These are phyloP conservation scores for Amaurobius ferox DNA, from an alignment of 2,888 invertebrate genomes.

Conservation along the genomic window DNA sequence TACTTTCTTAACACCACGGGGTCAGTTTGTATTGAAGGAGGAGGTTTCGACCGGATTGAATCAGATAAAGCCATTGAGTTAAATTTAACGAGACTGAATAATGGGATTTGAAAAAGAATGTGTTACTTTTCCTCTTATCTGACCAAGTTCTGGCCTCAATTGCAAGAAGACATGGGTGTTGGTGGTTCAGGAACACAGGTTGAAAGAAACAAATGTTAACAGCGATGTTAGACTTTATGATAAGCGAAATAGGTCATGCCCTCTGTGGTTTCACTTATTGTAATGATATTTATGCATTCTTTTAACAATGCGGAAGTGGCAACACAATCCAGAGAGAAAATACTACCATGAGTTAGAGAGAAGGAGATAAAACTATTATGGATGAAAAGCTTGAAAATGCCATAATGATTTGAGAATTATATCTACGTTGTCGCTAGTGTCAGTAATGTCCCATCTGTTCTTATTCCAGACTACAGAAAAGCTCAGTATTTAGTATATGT, in stretches of 20 bases:
- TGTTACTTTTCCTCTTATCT: neutral
- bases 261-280: too few relatives aligned
- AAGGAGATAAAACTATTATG: too few relatives aligned
- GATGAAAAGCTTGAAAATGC: too few relatives aligned
- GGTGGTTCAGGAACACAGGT: neutral
- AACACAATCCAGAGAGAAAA: too few relatives aligned
- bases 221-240: neutral
- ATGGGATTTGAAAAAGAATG: conserved; percentile 3
- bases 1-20: neutral
- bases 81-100: conserved; percentile 4
- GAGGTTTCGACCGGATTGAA: neutral
- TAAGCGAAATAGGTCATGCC: neutral
- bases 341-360: too few relatives aligned
- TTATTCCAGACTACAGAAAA: too few relatives aligned
- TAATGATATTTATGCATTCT: too few relatives aligned
- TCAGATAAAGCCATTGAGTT: neutral
- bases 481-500: too few relatives aligned
- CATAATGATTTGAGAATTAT: too few relatives aligned
- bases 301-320: too few relatives aligned
- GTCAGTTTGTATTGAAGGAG: conserved; percentile 12
- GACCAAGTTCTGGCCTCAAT: neutral
- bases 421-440: too few relatives aligned
- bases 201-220: neutral
- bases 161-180: neutral
- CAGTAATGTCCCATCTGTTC: too few relatives aligned